Evolutionary conservation across 2,797 vertebrate species (phyloP).

Genomic region (Microchirus variegatus): DNA sequence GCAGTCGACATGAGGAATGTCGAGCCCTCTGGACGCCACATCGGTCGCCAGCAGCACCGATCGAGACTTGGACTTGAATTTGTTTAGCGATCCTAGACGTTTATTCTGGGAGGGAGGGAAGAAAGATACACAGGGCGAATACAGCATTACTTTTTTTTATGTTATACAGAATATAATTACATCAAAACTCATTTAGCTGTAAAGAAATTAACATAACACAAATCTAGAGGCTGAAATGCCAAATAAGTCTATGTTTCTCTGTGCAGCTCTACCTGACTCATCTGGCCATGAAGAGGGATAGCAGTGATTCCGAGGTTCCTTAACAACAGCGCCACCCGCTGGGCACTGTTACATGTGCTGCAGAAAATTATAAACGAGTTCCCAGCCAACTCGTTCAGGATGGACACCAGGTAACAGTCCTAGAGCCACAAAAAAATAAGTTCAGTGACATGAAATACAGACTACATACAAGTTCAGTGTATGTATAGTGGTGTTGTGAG

Average conservation of each 20-base stretch:
- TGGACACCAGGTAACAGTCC: constrained; percentile 98
- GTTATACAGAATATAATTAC: too few relatives aligned
- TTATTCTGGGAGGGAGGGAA: constrained; percentile 84
- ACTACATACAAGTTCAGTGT: too few relatives aligned
- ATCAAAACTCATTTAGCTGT: too few relatives aligned
- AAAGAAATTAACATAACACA: too few relatives aligned
- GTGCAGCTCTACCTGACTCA: constrained; percentile 89
- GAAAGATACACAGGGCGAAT: neutral
- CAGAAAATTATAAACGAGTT: constrained; percentile 99
- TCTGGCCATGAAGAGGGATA: constrained; percentile 95
- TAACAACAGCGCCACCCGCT: constrained; percentile 92
- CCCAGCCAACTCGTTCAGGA: constrained; percentile 96
- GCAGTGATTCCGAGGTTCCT: constrained; percentile 97
- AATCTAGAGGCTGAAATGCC: too few relatives aligned
- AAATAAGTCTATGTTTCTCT: neutral
- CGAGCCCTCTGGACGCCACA: constrained; percentile 95
- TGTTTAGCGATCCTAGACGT: constrained; percentile 93
- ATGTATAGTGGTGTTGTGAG: neutral
- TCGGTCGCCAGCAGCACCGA: constrained; percentile 96
- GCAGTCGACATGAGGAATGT: constrained; percentile 97
- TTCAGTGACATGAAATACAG: too few relatives aligned
- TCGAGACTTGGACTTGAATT: constrained; percentile 96
- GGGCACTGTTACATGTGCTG: constrained; percentile 94
- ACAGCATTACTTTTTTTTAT: too few relatives aligned
- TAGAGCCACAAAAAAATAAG: constrained; percentile 52